Evolutionary conservation across 2,797 vertebrate genomes (phyloP), one percentile per base, ranked within the genome.

Genomic region (Glyptemys insculpta): DNA sequence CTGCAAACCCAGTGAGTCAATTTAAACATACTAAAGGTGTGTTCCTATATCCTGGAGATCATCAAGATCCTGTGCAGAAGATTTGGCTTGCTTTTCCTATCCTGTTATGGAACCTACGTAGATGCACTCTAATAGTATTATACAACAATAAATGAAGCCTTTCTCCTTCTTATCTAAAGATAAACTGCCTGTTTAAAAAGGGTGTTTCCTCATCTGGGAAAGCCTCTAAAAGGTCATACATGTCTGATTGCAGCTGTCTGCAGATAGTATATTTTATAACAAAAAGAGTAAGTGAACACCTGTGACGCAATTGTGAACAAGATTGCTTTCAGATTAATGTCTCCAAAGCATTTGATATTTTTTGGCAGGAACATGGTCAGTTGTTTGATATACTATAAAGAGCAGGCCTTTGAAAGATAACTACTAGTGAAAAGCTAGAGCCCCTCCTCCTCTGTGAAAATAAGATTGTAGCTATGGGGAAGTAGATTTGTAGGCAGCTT

Each of bases 1-100:
- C 97, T 97, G 97, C 87, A 87, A 87, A 81, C 41, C 19, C 44
- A 81, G 1, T 98, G 97, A 98, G 87, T 98, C 97, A 98, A 12
- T 37, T 90, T 79, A n/a, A 78, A 81, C 96, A 96, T 97, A 96
- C 87, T 93, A 85, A 88, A 97, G 97, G 97, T 95, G 97, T 97
- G 85, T 89, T 91, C 68, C 83, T 96, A 52, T 83, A 93, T 95
- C 94, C 95, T 92, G 86, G 95, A 85, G 81, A 93, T 94, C 96
- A 96, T 87, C 95, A 93, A 93, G 90, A 93, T 85, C 96, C 92
- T 93, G 76, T 85, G 65, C 91, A 95, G 80, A 81, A 92, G 91
- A 91, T 65, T 65, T 90, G 87, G 88, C 89, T 97, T 94, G 81
- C n/a, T 91, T 93, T 94, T 85, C 97, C 82, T 68, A 27, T 85